A percentile compares a stretch with the other conserved stretches of the same genome.
phyloP scores from a whole-genome alignment of 2,888 invertebrate species.

The Cylindroiulus punctatus region DNA sequence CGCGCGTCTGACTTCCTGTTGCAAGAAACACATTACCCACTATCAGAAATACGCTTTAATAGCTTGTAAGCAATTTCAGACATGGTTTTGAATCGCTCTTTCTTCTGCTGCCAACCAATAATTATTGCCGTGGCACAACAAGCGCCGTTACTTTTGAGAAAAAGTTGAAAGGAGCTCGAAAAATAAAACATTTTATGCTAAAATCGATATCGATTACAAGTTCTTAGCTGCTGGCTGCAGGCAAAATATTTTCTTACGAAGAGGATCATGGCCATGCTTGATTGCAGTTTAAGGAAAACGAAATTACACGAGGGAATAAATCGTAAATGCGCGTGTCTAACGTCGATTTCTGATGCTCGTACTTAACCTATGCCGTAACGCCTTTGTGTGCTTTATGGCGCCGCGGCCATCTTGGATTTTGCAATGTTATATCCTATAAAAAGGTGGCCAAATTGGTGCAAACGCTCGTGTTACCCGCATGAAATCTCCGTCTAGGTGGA shows the following conservation, averaged over 20 bases:
- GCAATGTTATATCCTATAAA: constrained; percentile 27
- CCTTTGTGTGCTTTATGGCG: neutral
- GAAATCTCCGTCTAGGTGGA: neutral
- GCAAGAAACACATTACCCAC: neutral
- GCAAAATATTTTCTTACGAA: constrained; percentile 21
- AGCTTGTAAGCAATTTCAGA: constrained; percentile 7
- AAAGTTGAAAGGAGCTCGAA: neutral
- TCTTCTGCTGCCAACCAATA: neutral
- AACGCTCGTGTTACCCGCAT: constrained; percentile 8
- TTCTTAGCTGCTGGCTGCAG: neutral
- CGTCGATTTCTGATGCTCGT: neutral
- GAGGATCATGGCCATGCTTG: constrained; percentile 26
- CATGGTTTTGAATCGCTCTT: constrained; percentile 21
- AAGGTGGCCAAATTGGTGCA: constrained; percentile 20
- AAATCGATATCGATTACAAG: constrained; percentile 21
- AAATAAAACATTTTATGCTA: constrained; percentile 27
- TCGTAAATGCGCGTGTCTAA: neutral
- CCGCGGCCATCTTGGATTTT: neutral
- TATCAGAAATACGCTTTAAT: constrained; percentile 9
- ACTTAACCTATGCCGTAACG: constrained; percentile 2
- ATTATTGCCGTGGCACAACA: neutral
- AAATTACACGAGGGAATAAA: constrained; percentile 32
- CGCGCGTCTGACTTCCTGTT: neutral
- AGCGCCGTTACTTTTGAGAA: constrained; percentile 5
- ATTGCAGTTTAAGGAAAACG: constrained; percentile 32